Base-by-base conservation (phyloP, 2,113 vertebrate species). In the Synchiropus splendidus region DNA sequence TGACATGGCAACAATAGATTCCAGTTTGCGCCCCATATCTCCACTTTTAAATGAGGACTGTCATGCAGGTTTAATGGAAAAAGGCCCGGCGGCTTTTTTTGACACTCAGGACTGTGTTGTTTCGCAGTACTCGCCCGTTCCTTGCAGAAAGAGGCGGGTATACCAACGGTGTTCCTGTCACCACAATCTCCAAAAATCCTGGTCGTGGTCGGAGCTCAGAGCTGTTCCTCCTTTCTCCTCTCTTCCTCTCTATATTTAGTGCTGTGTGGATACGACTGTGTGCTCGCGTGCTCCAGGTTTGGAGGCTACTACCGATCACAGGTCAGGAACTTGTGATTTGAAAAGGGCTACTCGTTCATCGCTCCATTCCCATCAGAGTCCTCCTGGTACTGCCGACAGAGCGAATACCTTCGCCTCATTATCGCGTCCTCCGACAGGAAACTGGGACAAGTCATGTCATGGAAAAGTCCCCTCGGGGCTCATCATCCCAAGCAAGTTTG, bases 281-380 rank as follows among this genome's bases (percentile, higher is more conserved):
- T 63, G 68, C 44, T 40, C 39, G 46, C 33, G 48, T 42, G 40
- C 75, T 70, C 72, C 74, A 63, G 39, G 58, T 67, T 54, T 72
- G 75, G 79, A 77, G 78, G 78, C 79, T 63, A 75, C 66, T 74
- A 62, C 52, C 51, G 76, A 78, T 80, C 79, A 75, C 72, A 61
- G 69, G 77, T 70, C 10, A 10, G 11, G 9, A 53, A 70, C 77
- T 79, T 33, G 78, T 81, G 78, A 81, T 71, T 70, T 62, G 52
- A 64, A 62, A 85, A 85, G 84, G 82, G 81, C 84, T 86, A 80
- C 44, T 72, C 63, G 16, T 14, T 4, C 34, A 14, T 64, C 58
- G 54, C 49, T 27, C 21, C 21, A 27, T 27, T 27, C 21, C 8
- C 21, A 27, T 8, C 21, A 27, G 21, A 27, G 4, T 27, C 8